A percentile compares a stretch with the other conserved stretches of the same genome.
Evolutionary conservation across 2,797 vertebrate species (phyloP).

Genomic region (Enteromius unitaeniatus): DNA sequence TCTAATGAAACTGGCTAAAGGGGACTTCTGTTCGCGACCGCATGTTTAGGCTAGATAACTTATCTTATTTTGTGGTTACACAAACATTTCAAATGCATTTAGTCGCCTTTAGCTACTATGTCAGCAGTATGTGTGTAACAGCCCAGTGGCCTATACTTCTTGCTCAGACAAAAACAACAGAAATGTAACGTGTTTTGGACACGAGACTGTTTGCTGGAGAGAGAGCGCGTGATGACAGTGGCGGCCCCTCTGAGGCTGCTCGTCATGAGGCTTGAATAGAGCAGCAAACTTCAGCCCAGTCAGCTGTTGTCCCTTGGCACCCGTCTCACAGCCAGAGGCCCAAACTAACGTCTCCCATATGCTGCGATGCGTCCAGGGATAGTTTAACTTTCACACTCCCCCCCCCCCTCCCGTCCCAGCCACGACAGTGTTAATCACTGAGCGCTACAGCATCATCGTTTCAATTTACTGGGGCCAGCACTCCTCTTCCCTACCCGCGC

Average conservation of each 20-base stretch:
- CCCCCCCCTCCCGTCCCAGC: neutral
- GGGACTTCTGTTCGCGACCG: neutral
- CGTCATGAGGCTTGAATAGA: conserved; percentile 58
- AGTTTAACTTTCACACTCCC: conserved; percentile 63
- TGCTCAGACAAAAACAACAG: neutral
- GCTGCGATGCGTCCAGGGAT: conserved; percentile 68
- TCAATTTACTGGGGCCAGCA: conserved; percentile 1
- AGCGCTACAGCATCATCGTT: conserved; percentile 69
- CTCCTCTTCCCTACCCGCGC: neutral
- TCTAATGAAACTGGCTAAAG: neutral
- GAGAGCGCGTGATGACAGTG: conserved; percentile 38
- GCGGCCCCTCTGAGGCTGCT: conserved; percentile 51
- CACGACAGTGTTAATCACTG: conserved; percentile 74
- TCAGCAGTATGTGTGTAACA: neutral
- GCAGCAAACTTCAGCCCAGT: conserved; percentile 66
- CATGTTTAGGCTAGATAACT: neutral
- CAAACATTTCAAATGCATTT: neutral
- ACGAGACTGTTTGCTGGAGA: neutral
- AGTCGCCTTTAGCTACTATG: neutral
- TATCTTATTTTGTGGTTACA: neutral
- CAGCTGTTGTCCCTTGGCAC: conserved; percentile 83
- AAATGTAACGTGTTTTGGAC: conserved; percentile 7
- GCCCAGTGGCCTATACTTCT: neutral
- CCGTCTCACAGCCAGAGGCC: conserved; percentile 63
- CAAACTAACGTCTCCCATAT: conserved; percentile 81